These are phyloP conservation scores for Strigamia crassipes DNA, from an alignment of 2,888 invertebrate genomes.

Conservation along the genomic window DNA sequence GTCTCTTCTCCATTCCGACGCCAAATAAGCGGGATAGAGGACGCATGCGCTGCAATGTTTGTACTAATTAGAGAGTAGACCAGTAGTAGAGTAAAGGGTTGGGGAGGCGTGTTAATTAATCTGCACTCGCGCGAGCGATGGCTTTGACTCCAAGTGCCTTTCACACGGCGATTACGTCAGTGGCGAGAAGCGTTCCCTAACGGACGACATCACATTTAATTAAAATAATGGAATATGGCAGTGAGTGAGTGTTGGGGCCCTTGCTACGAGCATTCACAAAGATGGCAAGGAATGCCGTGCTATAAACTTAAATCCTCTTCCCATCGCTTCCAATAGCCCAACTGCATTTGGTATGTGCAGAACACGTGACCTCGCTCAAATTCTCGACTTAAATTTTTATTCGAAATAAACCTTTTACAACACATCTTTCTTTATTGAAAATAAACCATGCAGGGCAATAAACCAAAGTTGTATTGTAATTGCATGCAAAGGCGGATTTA, in stretches of 20 bases:
- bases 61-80: constrained; percentile 28
- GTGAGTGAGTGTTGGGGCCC: neutral
- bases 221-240: constrained; percentile 23
- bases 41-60: constrained; percentile 21
- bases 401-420: no score
- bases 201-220: constrained; percentile 34
- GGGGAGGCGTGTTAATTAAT: constrained; percentile 31
- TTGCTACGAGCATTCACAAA: neutral
- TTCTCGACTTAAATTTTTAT: neutral
- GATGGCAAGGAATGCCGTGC: constrained; percentile 14
- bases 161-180: constrained; percentile 23
- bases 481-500: no score
- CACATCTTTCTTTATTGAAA: no score
- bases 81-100: constrained; percentile 23
- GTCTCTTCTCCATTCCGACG: neutral
- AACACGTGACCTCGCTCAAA: neutral
- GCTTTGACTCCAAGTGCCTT: constrained; percentile 34
- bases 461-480: no score
- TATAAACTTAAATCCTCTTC: constrained; percentile 22
- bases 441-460: no score
- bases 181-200: constrained; percentile 24
- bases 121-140: constrained; percentile 24
- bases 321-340: neutral
- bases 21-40: constrained; percentile 1
- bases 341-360: neutral